Evolutionary conservation across 2,797 vertebrate genomes (phyloP).

Genomic region (Enteromius treurensis): DNA sequence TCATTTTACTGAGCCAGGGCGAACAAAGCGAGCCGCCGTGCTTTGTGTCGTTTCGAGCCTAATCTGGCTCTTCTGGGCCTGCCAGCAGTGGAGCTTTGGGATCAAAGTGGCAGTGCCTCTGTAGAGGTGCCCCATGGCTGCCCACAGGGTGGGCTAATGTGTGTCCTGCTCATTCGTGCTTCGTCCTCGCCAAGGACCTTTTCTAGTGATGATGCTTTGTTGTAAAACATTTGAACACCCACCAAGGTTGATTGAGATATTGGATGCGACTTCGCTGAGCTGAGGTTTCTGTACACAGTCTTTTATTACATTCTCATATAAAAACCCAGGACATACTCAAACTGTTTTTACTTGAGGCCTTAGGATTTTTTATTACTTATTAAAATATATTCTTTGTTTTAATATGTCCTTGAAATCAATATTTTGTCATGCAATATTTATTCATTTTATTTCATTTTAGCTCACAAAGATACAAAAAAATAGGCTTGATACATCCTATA

Average conservation of each 20-base stretch:
- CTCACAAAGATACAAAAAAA: no score
- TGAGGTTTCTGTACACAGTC: neutral
- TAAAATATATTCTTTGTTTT: no score
- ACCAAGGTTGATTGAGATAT: neutral
- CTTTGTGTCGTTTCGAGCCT: slow-evolving; percentile 62
- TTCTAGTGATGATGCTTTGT: slow-evolving; percentile 39
- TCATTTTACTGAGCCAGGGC: slow-evolving; percentile 62
- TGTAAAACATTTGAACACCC: slow-evolving; percentile 25
- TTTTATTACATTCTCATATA: neutral
- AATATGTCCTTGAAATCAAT: no score
- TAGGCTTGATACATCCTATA: no score
- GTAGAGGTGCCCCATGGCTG: slow-evolving; percentile 65
- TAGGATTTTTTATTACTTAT: no score
- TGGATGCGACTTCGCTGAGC: slow-evolving; percentile 10
- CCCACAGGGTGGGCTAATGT: slow-evolving; percentile 68
- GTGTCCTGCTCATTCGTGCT: slow-evolving; percentile 63
- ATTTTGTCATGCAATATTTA: no score
- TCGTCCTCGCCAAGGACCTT: slow-evolving; percentile 74
- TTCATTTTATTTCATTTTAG: no score
- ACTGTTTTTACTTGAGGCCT: neutral
- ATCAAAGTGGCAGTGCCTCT: slow-evolving; percentile 68
- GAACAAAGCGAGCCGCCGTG: slow-evolving; percentile 68
- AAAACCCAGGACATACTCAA: neutral
- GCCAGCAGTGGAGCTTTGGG: slow-evolving; percentile 64
- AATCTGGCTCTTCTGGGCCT: slow-evolving; percentile 74